Conservation (phyloP, 2,888 invertebrate species). For the Odontothrips loti region DNA sequence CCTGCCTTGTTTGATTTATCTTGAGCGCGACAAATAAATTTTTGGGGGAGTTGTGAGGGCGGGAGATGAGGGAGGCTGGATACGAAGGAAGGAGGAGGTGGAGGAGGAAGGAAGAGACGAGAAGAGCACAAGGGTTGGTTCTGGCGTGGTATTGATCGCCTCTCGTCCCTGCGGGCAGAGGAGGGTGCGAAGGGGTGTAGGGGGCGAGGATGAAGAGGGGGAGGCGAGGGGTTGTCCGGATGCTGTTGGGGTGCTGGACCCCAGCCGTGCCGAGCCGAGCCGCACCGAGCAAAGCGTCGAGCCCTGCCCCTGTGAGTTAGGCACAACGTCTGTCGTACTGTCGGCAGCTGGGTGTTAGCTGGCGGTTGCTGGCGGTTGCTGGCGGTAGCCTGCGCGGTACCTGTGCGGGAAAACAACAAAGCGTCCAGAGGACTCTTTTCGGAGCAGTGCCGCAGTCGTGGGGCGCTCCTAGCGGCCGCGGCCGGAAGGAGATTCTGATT, state of each 20-base stretch:
- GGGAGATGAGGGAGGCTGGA: constrained; percentile 6
- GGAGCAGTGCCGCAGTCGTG: too few relatives aligned
- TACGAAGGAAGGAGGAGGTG: constrained; percentile 12
- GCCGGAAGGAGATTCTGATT: too few relatives aligned
- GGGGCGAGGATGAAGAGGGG: constrained; percentile 31
- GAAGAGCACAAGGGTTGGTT: neutral
- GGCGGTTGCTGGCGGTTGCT: too few relatives aligned
- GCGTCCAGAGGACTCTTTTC: too few relatives aligned
- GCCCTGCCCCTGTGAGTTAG: constrained; percentile 4
- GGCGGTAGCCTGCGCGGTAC: neutral
- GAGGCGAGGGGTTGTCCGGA: constrained; percentile 8
- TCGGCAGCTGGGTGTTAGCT: neutral
- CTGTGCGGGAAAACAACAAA: neutral
- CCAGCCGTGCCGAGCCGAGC: neutral
- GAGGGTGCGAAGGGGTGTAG: constrained; percentile 28
- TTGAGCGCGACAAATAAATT: too few relatives aligned
- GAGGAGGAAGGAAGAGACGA: constrained; percentile 20
- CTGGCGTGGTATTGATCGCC: neutral
- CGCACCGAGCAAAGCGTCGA: neutral
- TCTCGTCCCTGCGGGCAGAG: neutral
- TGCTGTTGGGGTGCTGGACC: constrained; percentile 8
- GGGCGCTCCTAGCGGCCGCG: too few relatives aligned
- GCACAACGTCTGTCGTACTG: neutral
- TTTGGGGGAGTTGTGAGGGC: neutral
- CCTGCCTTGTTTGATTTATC: too few relatives aligned